Evolutionary conservation across 2,797 vertebrate species (phyloP).

Genomic region (Dryobates pubescens): DNA sequence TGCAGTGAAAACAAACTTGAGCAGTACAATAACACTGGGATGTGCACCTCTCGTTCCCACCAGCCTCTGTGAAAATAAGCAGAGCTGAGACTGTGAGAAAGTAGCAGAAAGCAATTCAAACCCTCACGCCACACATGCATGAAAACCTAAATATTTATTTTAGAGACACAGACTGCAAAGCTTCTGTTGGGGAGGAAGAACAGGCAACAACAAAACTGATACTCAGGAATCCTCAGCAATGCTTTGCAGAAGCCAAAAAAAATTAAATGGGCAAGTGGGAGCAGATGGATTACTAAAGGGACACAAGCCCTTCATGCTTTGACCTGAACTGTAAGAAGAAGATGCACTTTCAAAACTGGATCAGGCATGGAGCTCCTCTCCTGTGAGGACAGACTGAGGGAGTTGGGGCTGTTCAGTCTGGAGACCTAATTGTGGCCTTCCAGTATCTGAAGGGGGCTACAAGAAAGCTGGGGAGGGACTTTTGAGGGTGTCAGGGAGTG

Average conservation of each 20-base stretch:
- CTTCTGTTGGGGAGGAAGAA: slow-evolving; percentile 10
- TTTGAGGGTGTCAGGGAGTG: too few relatives aligned
- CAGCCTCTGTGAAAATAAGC: slow-evolving; percentile 73
- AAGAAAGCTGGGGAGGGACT: too few relatives aligned
- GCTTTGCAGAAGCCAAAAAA: background rate
- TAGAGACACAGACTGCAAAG: slow-evolving; percentile 52
- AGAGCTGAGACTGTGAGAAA: slow-evolving; percentile 68
- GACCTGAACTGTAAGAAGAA: background rate
- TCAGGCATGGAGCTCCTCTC: background rate
- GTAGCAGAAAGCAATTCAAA: slow-evolving; percentile 60
- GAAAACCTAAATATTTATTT: slow-evolving; percentile 71
- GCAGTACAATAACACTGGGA: slow-evolving; percentile 62
- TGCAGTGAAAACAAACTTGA: slow-evolving; percentile 73
- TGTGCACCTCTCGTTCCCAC: slow-evolving; percentile 58
- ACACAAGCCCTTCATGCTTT: background rate
- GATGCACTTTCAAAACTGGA: background rate
- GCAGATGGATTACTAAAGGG: background rate
- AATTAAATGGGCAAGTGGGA: background rate
- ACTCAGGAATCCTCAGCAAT: background rate
- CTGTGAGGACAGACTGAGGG: too few relatives aligned
- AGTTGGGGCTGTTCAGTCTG: too few relatives aligned
- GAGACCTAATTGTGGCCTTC: too few relatives aligned
- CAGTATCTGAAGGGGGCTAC: too few relatives aligned
- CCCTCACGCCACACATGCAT: background rate
- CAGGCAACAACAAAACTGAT: background rate